Base-by-base conservation (phyloP, 2,797 vertebrate species). In the Sitta carolinensis region DNA sequence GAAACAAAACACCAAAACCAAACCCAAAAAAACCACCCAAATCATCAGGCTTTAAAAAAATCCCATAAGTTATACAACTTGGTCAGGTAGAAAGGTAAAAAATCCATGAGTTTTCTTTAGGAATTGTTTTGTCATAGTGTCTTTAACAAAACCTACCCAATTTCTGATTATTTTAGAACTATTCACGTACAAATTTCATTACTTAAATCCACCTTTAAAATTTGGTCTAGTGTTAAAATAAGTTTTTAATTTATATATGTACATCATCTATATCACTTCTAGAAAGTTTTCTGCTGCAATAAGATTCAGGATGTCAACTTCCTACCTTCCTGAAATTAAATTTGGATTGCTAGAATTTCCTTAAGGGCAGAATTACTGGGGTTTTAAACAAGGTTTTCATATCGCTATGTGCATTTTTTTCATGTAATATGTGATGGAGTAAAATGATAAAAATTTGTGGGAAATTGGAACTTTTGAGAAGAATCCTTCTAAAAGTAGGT, bases 11-110 rank as follows among this genome's bases (percentile, higher is more conserved):
- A 36, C 36, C 36, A 36, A 36, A 36, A 36, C 36, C 40, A 36
- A 36, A 43, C 42, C 42, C 42, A 17, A 43, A 18, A 16, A 43
- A 43, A 43, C 19, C 19, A 20, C 10, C 43, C 19, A 45, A 45
- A 20, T 45, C 19, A 20, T 45, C 14, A 48, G 9, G 2, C 10
- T 83, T 75, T 29, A 1, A 30, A 43, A 54, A 50, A 48, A 7
- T 0, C 5, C 5, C 3, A 0, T 29, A 38, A 42, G 8, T 45
- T 80, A 10, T 4, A 13, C 1, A 38, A 10, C 4, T 27, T 48
- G 22, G 3, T 68, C 32, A n/a, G 23, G 18, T 13, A 38, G 34
- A 62, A 52, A 38, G 6, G 14, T 13, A 47, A 81, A 84, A 69
- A 52, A 64, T 4, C 34, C 9, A 42, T 14, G 29, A 10, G 2